Conservation (phyloP, 2,113 vertebrate genomes). For the Leucopsar rothschildi region DNA sequence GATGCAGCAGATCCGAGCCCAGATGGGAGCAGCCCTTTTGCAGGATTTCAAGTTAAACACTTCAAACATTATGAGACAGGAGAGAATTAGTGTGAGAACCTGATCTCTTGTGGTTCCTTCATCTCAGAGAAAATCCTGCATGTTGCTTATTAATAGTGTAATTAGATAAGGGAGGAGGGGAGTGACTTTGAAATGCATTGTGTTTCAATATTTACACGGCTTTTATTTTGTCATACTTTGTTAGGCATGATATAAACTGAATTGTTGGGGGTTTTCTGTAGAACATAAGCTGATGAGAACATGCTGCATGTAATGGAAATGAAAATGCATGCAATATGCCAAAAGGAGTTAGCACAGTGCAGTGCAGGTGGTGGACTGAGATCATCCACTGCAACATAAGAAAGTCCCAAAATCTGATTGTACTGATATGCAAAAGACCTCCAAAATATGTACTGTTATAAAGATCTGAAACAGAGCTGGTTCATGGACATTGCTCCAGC, state of each 20-base stretch:
- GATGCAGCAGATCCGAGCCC: neutral
- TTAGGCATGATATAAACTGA: neutral
- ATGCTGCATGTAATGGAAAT: neutral
- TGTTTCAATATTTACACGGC: neutral
- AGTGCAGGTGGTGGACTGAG: neutral
- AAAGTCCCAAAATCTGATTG: neutral
- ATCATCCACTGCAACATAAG: neutral
- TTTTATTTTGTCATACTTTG: neutral
- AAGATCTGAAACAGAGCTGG: neutral
- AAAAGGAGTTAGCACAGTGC: neutral
- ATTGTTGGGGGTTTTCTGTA: neutral
- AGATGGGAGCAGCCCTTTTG: neutral
- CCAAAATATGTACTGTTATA: neutral
- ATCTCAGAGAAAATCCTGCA: neutral
- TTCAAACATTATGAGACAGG: neutral
- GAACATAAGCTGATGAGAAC: neutral
- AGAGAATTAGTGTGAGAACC: neutral
- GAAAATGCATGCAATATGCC: neutral
- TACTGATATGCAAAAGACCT: neutral
- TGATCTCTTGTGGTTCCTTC: neutral
- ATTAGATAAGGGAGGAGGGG: slow-evolving; percentile 1
- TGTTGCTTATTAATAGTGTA: neutral
- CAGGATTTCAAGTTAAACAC: neutral
- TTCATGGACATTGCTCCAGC: fast-evolving
- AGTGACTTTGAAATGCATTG: neutral